Evolutionary conservation across 2,113 vertebrate species (phyloP).

Genomic region (Ctenomys sociabilis): DNA sequence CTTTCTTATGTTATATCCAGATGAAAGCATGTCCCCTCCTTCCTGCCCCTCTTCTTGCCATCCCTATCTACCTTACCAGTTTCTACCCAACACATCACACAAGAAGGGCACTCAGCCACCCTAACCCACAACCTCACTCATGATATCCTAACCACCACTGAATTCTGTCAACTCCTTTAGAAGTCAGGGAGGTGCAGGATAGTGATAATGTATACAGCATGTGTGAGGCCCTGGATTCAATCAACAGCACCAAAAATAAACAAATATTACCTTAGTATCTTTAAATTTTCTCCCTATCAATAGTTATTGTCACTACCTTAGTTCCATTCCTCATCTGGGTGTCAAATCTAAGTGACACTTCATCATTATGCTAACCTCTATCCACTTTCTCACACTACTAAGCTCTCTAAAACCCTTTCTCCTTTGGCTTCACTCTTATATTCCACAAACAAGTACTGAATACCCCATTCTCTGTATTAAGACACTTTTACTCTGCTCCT

Average conservation of each 20-base stretch:
- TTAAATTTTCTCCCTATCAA: background rate
- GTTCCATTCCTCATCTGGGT: background rate
- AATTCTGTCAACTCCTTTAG: background rate
- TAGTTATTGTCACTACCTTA: background rate
- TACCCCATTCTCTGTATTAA: no score
- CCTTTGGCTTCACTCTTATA: background rate
- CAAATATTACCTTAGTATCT: background rate
- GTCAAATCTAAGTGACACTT: background rate
- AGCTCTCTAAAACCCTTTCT: background rate
- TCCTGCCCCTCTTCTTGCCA: background rate
- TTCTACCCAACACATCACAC: background rate
- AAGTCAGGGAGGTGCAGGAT: background rate
- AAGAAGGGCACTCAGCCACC: background rate
- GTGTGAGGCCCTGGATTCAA: background rate
- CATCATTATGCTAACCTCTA: background rate
- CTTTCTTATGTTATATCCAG: background rate
- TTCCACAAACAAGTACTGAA: background rate
- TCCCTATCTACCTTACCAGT: background rate
- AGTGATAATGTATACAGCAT: background rate
- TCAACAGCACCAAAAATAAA: background rate
- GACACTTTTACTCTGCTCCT: background rate
- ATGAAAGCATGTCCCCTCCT: background rate
- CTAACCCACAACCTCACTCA: background rate
- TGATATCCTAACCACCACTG: background rate
- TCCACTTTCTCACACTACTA: background rate